Base-by-base conservation (phyloP, 2,797 vertebrate species). In the Crocodylus rhombifer region DNA sequence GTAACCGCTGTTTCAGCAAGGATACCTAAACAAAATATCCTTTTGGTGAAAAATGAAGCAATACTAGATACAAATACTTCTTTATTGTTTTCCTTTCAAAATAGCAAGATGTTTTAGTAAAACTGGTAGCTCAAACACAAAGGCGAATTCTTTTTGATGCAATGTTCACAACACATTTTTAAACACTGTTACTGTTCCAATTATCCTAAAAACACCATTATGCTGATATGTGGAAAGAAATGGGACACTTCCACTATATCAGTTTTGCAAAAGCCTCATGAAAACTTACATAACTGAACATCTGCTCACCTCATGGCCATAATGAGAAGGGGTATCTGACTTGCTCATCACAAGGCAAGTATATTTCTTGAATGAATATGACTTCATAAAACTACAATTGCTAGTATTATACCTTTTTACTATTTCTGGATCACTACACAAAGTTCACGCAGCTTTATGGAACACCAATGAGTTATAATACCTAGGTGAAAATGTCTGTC, bases 1-100 rank as follows among this genome's bases (percentile, higher is more conserved):
- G 98, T 64, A 98, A 92, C 57, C 98, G 97, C 91, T 99, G 99
- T 96, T 99, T 99, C 96, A 99, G 97, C 94, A 99, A 97, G 6
- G 97, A 98, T 84, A 99, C 99, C 99, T 99, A 93, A 91, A 97
- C 33, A 85, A 93, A 89, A 88, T 3, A 77, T 71, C 73, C 56
- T 36, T 79, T 93, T 86, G 36, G 61, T 94, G 92, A 88, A 91
- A 82, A 79, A 82, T 0, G 0, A n/a, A 91, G 69, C 9, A 16
- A 77, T 77, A 84, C 33, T 57, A 87, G 73, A 51, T 11, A 88
- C 20, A 65, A 13, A 30, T 14, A 36, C 25, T 60, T 81, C 33
- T 36, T 55, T 14, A 8, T 23, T 42, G 20, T 84, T 91, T 82
- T 36, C 25, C 79, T 63, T 89, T 81, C 69, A 82, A 75, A 93